Base-by-base conservation (phyloP, 2,888 invertebrate species). In the Uloborus plumipes region DNA sequence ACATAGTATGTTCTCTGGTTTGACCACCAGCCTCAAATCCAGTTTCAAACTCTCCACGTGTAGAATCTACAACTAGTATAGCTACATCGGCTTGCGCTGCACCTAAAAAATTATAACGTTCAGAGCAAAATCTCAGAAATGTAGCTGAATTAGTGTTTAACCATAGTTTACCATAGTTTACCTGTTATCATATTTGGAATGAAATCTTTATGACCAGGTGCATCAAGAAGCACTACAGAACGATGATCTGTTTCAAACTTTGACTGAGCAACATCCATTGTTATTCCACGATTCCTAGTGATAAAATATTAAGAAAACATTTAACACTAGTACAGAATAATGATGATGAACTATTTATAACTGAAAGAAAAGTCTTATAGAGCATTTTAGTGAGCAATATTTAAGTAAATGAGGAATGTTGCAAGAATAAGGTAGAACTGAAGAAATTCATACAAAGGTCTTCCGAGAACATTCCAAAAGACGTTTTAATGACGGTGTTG, bases 1-100 rank as follows among this genome's bases (percentile, higher is more conserved):
- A 91, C 69, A 99, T 90, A 2, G 99, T 97, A 91, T 99, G 99
- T 89, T 99, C 99, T 84, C 98, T 91, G 0, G 99, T 99, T 90
- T 99, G 99, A 1, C 99, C 99, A 15, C 99, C 99, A 86, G 94
- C 93, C 87, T 99, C 98, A 90, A 99, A 99, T 1, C 99, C 99
- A 59, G 98, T 97, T 90, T 99, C 99, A 90, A 99, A 99, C 90
- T 99, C 99, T 31, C 99, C 99, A 86, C 94, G 88, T 0, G 91
- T 91, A 1, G 98, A 96, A 91, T 99, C 99, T 0, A 99, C 95
- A 0, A 99, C 99, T 26, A 99, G 90, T 50, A 99, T 91, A 16
- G 98, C 98, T 0, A 97, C 98, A 90, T 99, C 99, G 2, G 99
- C 99, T 90, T 99, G 98, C 0, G 97, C 95, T 1, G 99, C 98